A percentile compares a stretch with the other conserved stretches of the same genome.
phyloP scores from a whole-genome alignment of 2,113 vertebrate species.

The Melanerpes aurifrons region DNA sequence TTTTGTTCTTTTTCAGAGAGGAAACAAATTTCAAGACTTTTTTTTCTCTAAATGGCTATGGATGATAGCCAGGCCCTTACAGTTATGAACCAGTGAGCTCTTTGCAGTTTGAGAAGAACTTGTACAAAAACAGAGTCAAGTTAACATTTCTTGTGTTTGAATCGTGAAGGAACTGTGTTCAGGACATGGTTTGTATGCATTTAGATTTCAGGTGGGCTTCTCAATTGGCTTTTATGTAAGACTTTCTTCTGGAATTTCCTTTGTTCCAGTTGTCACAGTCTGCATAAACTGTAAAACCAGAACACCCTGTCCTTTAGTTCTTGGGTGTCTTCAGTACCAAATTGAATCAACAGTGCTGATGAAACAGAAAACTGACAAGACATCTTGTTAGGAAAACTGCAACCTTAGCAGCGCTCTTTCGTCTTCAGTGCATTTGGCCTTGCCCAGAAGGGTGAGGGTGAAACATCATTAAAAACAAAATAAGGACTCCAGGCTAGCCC shows the following conservation, averaged over 20 bases:
- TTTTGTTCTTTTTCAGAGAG: background rate
- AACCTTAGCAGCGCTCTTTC: accelerated
- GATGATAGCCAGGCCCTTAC: background rate
- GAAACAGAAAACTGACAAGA: background rate
- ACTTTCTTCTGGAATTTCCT: background rate
- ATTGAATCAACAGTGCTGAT: background rate
- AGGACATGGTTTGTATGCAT: background rate
- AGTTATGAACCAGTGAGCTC: background rate
- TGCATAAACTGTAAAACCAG: background rate
- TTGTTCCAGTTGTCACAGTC: background rate
- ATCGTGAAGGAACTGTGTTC: background rate
- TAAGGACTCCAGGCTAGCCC: accelerated
- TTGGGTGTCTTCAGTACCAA: background rate
- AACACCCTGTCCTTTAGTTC: background rate
- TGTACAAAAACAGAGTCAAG: background rate
- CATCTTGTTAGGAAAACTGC: background rate
- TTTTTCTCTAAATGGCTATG: background rate
- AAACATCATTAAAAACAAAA: accelerated
- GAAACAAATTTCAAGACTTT: background rate
- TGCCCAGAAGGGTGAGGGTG: background rate
- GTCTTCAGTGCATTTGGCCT: background rate
- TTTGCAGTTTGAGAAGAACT: background rate
- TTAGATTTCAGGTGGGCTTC: background rate
- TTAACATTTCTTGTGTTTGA: background rate
- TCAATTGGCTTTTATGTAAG: background rate